Evolutionary conservation across 2,888 invertebrate species (phyloP), one percentile per base, ranked within the genome.

Genomic region (Eurois occulta): DNA sequence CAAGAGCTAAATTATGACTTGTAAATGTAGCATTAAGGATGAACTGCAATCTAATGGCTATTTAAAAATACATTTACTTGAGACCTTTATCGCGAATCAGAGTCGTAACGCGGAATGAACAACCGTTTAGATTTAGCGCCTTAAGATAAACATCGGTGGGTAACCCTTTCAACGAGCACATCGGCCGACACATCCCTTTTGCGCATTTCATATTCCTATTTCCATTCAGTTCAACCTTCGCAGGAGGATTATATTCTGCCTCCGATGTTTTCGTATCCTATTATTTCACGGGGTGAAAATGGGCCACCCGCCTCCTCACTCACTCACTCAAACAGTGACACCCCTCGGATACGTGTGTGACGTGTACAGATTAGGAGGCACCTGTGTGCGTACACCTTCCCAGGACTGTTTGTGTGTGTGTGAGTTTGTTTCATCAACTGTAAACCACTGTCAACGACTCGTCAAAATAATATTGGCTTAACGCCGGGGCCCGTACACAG

Each of bases 241-340:
- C 94, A 94, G 93, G 93, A 95, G 96, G 96, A 96, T 96, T 96
- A 96, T 96, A 95, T 96, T 96, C 95, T 95, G 95, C 95, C 94
- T 96, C 93, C 95, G 94, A 96, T 96, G 96, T 96, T 96, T 96
- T 96, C 96, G 94, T 96, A 96, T 96, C 96, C 96, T 96, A 96
- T 96, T 96, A 96, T 96, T 96, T 96, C 95, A 94, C 96, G 92
- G 96, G 96, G 96, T 96, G 96, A 96, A 96, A 96, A 96, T 96
- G 93, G 95, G 94, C 95, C 95, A 93, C 95, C 96, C 95, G 92
- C 95, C 95, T 91, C 95, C 95, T 93, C 87, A 87, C 94, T 91
- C 94, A 93, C 94, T 62, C 62, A 62, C 62, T 93, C 93, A 92
- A 88, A 91, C 91, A 92, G 89, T 91, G 91, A 94, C 93, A 93